Conservation (phyloP, 1,140 invertebrate genomes). For the Temnothorax curvispinosus region DNA sequence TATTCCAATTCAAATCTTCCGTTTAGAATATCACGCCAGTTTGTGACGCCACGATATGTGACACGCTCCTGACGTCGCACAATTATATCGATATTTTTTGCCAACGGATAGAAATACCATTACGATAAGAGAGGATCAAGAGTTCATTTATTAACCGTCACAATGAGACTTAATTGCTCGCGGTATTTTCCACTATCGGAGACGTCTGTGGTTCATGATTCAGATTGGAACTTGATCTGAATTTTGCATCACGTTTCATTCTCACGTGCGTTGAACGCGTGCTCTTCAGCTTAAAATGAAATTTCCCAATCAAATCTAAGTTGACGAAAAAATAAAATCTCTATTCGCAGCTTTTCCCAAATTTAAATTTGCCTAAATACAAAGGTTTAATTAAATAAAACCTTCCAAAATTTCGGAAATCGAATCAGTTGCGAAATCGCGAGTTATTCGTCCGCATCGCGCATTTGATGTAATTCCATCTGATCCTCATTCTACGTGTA, state of each 20-base stretch:
- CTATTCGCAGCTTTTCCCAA: not conserved
- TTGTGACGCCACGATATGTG: not conserved
- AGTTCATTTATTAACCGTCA: constrained; percentile 25
- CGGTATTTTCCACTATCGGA: not conserved
- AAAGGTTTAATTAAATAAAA: not conserved
- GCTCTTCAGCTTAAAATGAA: not conserved
- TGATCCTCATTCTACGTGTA: not conserved
- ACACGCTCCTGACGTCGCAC: not conserved
- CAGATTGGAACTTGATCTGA: constrained; percentile 2
- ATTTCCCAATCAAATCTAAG: not conserved
- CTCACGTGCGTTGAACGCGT: not conserved
- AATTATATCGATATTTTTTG: constrained; percentile 23
- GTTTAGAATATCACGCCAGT: not conserved
- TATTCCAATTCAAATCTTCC: not conserved
- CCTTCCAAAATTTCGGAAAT: not conserved
- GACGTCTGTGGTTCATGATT: not conserved
- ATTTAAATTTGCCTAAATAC: not conserved
- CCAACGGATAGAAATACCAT: not conserved
- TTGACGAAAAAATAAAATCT: not conserved
- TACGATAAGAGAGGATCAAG: constrained; percentile 32
- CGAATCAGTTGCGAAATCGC: not conserved
- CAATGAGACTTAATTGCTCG: not conserved
- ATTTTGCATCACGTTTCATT: not conserved
- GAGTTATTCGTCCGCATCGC: not conserved
- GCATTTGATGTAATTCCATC: not conserved